Conservation (phyloP, 2,888 invertebrate species). For the Lysandra coridon region DNA sequence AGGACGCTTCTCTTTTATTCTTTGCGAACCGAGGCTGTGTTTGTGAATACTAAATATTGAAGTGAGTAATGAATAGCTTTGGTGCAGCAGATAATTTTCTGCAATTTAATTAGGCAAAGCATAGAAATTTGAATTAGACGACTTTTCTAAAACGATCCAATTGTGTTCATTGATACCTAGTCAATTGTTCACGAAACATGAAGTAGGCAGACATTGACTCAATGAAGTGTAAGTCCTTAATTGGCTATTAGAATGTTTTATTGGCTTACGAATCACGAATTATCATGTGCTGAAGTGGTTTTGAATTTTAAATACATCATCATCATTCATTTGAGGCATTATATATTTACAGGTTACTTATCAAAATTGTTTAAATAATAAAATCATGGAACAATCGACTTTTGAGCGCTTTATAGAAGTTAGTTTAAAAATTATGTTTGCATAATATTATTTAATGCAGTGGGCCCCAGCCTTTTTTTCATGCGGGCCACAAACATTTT, state of each 20-base stretch:
- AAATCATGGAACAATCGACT: neutral
- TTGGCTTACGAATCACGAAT: constrained; percentile 9
- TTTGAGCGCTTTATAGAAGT: neutral
- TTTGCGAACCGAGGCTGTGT: neutral
- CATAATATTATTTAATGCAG: neutral
- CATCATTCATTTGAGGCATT: neutral
- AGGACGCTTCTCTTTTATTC: neutral
- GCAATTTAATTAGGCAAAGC: neutral
- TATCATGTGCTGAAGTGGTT: neutral
- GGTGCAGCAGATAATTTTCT: neutral
- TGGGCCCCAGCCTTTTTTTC: too few species aligned
- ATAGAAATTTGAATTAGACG: neutral
- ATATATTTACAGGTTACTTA: neutral
- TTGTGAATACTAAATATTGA: neutral
- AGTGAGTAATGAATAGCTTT: neutral
- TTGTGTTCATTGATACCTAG: neutral
- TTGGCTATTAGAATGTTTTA: constrained; percentile 11
- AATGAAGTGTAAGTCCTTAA: constrained; percentile 9
- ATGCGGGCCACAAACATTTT: too few species aligned
- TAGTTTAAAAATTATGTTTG: neutral
- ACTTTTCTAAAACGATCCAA: neutral
- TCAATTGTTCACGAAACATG: neutral
- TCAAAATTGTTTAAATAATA: neutral
- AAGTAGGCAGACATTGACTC: neutral
- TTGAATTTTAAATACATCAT: neutral